Evolutionary conservation across 2,888 invertebrate species (phyloP).

Genomic region (Octodonta nipae): DNA sequence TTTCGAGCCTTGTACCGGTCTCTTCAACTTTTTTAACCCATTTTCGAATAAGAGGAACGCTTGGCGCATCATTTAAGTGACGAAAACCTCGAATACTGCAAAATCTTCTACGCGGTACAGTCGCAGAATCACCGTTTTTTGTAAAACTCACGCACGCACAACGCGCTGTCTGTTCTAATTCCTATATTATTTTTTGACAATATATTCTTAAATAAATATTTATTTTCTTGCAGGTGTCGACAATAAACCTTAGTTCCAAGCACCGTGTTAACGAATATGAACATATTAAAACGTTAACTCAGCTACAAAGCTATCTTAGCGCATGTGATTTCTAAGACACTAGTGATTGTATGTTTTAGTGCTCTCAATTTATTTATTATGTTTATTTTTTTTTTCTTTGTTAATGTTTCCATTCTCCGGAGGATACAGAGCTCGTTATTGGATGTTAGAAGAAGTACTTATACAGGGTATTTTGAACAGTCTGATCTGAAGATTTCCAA

Average conservation of each 20-base stretch:
- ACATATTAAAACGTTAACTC: neutral
- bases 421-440: neutral
- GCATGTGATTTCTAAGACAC: conserved; percentile 21
- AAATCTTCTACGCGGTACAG: too few species aligned
- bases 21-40: too few species aligned
- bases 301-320: conserved; percentile 2
- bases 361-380: conserved; percentile 20
- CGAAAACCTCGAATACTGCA: too few species aligned
- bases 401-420: neutral
- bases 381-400: conserved; percentile 7
- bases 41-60: too few species aligned
- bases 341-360: conserved; percentile 21
- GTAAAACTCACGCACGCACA: too few species aligned
- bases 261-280: neutral
- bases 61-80: too few species aligned
- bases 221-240: conserved; percentile 3
- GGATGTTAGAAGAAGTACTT: conserved; percentile 1
- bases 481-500: conserved; percentile 4
- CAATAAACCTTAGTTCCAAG: conserved; percentile 2
- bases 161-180: too few species aligned
- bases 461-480: conserved; percentile 7
- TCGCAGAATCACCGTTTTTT: too few species aligned
- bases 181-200: too few species aligned
- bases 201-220: neutral
- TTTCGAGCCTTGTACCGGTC: too few species aligned